Percentiles rank a stretch among this genome's conserved stretches.
Evolutionary conservation across 1,140 invertebrate species (phyloP).

Genomic region (Ganaspis sp.): DNA sequence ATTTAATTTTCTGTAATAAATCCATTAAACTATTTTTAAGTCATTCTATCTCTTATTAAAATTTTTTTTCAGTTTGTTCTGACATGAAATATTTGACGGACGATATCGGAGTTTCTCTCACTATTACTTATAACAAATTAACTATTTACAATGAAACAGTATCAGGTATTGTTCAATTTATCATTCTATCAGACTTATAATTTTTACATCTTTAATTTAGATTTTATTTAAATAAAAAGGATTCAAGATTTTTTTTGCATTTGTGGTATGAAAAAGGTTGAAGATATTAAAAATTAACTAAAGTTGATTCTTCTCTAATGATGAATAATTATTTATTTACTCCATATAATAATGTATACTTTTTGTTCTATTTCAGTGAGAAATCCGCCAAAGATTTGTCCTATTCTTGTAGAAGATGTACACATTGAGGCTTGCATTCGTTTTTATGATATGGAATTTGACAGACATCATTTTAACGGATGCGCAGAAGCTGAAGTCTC

Average conservation of each 20-base stretch:
- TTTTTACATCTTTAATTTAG: too few relatives aligned
- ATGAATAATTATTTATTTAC: constrained; percentile 37
- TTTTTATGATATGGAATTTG: constrained; percentile 60
- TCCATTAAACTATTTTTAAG: too few relatives aligned
- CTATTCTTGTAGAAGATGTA: constrained; percentile 52
- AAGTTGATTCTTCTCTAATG: too few relatives aligned
- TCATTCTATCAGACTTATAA: background rate
- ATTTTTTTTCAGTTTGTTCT: constrained; percentile 61
- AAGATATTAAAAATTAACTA: too few relatives aligned
- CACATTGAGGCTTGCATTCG: constrained; percentile 58
- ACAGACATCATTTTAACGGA: constrained; percentile 51
- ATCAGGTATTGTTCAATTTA: constrained; percentile 58
- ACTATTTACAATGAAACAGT: constrained; percentile 64
- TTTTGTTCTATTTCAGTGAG: constrained; percentile 51
- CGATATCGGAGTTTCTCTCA: constrained; percentile 65
- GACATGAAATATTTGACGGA: constrained; percentile 62
- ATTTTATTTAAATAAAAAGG: too few relatives aligned
- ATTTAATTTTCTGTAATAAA: constrained; percentile 9
- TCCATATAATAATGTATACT: constrained; percentile 14
- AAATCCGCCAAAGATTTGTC: constrained; percentile 66
- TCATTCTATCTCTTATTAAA: background rate
- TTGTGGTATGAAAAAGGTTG: too few relatives aligned
- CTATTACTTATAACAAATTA: constrained; percentile 59
- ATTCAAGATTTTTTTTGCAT: too few relatives aligned
- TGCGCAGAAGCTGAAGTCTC: constrained; percentile 54